Evolutionary conservation across 2,888 invertebrate species (phyloP), one percentile per base, ranked within the genome.

Genomic region (Fabriciana adippe): DNA sequence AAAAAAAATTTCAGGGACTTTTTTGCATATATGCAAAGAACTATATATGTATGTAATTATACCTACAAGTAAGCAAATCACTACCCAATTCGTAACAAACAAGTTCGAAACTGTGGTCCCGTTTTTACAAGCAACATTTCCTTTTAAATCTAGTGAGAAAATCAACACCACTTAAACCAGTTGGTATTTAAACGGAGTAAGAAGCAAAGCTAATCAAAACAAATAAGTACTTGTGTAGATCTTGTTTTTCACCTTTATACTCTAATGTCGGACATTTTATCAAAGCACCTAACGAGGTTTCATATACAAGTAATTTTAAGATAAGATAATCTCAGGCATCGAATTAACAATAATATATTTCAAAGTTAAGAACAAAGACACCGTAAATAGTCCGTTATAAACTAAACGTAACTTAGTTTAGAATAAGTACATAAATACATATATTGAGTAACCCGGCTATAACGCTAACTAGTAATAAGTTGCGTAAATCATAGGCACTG

Each of bases 381-480:
- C 55, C 55, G 68, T 68, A 66, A 68, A 70, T 63, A 63, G 55
- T 35, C 60, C 55, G 55, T 68, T 55, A 55, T 48, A 56, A 65
- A 68, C 64, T 65, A 63, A 50, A 47, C 54, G 50, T 57, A 63
- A 66, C 63, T 70, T 65, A 68, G 68, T 63, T 65, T 61, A 16
- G 50, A n/a, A 50, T 50, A 16, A 50, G 16, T 16, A 50, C 16
- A 3, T 11, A 11, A 48, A 18, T 18, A 18, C 18, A 61, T 51
- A 31, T 61, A 61, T 51, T 61, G 35, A 61, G 51, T 53, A 61
- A 35, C 50, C 51, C 18, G 18, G 61, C 18, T 6, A 16, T 31
- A 35, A 61, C 51, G 51, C 51, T 16, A 51, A 50, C 31, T 48
- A 26, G 50, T 60, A 60, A 48, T 60, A 60, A 50, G 48, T 60